These are phyloP conservation scores for Tetanocera ferruginea DNA, from an alignment of 2,888 invertebrate species.

Conservation along the genomic window DNA sequence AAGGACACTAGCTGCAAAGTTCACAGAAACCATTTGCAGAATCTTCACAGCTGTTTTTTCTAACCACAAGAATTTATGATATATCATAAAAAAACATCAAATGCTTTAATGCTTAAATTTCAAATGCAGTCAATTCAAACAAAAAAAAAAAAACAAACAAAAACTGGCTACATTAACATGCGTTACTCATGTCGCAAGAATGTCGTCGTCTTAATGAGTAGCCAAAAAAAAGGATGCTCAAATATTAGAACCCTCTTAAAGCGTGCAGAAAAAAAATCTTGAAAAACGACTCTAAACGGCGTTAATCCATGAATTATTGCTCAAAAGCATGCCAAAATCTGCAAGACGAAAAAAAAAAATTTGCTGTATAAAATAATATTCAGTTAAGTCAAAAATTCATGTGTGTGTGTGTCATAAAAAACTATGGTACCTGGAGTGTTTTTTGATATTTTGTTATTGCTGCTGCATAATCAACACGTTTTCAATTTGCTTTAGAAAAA, in stretches of 20 bases:
- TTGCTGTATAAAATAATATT: constrained; percentile 8
- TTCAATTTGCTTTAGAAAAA: constrained; percentile 28
- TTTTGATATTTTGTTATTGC: neutral
- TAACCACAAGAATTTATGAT: neutral
- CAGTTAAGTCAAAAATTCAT: neutral
- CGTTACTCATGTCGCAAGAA: constrained; percentile 29
- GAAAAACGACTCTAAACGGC: constrained; percentile 61
- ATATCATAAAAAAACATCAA: neutral
- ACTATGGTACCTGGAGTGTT: neutral
- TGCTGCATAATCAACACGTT: constrained; percentile 35
- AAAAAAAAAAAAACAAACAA: neutral
- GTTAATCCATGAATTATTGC: constrained; percentile 69
- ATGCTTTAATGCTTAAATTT: neutral
- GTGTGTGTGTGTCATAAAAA: neutral
- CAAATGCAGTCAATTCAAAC: neutral
- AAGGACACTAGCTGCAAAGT: constrained; percentile 31
- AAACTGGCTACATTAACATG: neutral
- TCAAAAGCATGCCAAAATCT: constrained; percentile 68
- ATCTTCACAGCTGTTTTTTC: neutral
- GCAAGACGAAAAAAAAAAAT: constrained; percentile 42
- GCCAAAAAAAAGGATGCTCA: neutral
- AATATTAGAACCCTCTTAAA: neutral
- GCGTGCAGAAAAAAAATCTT: neutral
- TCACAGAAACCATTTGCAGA: constrained; percentile 9
- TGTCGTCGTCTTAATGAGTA: constrained; percentile 29